A percentile compares a stretch with the other conserved stretches of the same genome.
phyloP scores from a whole-genome alignment of 2,888 invertebrate species.

The Agonopterix heracliana region DNA sequence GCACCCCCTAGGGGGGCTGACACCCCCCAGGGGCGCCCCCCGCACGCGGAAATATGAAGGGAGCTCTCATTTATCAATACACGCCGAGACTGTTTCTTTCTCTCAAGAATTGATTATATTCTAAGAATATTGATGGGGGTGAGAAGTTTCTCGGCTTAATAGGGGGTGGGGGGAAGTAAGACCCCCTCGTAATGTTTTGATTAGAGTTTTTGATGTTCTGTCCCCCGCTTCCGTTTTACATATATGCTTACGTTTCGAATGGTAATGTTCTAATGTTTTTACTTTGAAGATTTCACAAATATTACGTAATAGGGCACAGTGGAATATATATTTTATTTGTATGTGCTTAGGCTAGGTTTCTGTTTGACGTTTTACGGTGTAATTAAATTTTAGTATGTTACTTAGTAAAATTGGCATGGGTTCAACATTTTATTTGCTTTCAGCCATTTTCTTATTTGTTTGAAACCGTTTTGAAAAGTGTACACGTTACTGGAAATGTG shows the following conservation, averaged over 20 bases:
- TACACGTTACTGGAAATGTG: background rate
- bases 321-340: too few species aligned
- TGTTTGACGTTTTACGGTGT: too few species aligned
- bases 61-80: constrained; percentile 75
- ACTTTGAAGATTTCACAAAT: too few species aligned
- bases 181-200: constrained; percentile 46
- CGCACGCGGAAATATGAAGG: constrained; percentile 72
- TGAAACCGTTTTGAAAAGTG: too few species aligned
- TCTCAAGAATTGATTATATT: constrained; percentile 74
- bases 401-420: too few species aligned
- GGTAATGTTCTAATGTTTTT: constrained; percentile 13
- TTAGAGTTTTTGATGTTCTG: constrained; percentile 64
- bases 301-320: too few species aligned
- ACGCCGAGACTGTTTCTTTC: constrained; percentile 71
- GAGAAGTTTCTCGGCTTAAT: constrained; percentile 49
- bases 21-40: constrained; percentile 32
- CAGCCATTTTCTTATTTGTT: too few species aligned
- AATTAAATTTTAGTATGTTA: too few species aligned
- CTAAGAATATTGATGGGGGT: constrained; percentile 70
- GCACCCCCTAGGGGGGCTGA: constrained; percentile 38
- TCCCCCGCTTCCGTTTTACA: constrained; percentile 2
- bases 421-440: too few species aligned
- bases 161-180: constrained; percentile 12
- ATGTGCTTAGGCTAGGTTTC: too few species aligned
- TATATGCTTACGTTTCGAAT: constrained; percentile 7